Evolutionary conservation across 2,113 vertebrate genomes (phyloP).

Genomic region (Zootoca vivipara): DNA sequence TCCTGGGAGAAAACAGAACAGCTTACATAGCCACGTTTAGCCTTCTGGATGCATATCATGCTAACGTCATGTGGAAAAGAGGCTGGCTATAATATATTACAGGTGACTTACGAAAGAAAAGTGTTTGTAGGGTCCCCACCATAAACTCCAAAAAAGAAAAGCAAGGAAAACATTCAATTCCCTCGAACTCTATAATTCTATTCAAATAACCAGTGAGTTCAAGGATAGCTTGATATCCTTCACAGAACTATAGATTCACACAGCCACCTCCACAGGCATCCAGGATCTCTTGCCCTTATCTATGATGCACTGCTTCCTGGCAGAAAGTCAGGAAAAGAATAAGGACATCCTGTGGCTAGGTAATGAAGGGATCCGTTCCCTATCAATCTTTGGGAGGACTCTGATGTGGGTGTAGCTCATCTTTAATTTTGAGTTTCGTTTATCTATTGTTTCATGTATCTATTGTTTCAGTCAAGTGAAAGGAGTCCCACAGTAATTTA

Average conservation of each 20-base stretch:
- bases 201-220: background rate
- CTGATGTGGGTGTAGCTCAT: background rate
- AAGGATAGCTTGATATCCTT: background rate
- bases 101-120: background rate
- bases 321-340: background rate
- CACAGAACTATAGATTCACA: background rate
- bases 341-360: background rate
- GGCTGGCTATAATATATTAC: background rate
- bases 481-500: no score
- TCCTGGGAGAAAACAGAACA: slow-evolving; percentile 79
- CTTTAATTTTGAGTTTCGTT: no score
- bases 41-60: background rate
- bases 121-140: background rate
- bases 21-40: background rate
- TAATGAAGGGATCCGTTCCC: background rate
- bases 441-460: no score
- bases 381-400: background rate
- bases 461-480: no score
- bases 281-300: background rate
- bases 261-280: background rate
- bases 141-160: background rate
- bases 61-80: background rate
- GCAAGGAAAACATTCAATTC: background rate
- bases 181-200: background rate
- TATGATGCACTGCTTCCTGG: no score